Percentiles rank a stretch among this genome's conserved stretches.
phyloP scores from a whole-genome alignment of 2,888 invertebrate species.

The Galeruca laticollis region DNA sequence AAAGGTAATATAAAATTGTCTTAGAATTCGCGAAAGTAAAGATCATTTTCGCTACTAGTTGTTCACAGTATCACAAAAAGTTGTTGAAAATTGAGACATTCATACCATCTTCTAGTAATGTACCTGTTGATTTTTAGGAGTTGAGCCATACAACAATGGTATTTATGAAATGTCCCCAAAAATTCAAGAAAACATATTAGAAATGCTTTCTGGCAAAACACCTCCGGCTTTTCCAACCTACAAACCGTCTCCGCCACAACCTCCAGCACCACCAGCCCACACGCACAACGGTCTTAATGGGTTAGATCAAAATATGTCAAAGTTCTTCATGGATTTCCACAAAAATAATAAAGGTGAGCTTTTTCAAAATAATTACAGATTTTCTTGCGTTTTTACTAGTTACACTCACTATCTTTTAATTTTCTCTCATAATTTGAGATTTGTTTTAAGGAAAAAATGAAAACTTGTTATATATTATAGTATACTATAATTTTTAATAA shows the following conservation, averaged over 20 bases:
- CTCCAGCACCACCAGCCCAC: conserved; percentile 35
- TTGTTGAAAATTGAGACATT: no score
- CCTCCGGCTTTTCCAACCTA: conserved; percentile 45
- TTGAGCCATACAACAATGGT: conserved; percentile 41
- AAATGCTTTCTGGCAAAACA: conserved; percentile 56
- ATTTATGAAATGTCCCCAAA: conserved; percentile 53
- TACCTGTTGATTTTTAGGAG: conserved; percentile 7
- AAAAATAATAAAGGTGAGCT: conserved; percentile 67
- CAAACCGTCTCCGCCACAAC: conserved; percentile 39
- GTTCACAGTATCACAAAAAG: no score
- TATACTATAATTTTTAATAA: no score
- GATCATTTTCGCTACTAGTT: no score
- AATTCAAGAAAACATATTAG: conserved; percentile 57
- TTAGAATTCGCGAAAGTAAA: no score
- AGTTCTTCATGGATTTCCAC: conserved; percentile 80
- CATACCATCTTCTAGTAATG: no score
- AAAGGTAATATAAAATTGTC: conserved; percentile 44
- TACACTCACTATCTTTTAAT: no score
- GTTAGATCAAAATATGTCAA: conserved; percentile 70
- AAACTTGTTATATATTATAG: no score
- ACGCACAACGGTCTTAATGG: conserved; percentile 57
- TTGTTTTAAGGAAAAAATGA: no score
- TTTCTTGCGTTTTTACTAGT: no score
- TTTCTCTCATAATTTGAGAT: no score
- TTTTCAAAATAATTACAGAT: not conserved